phyloP scores from a whole-genome alignment of 2,888 invertebrate genomes.

The Watsonalla binaria region DNA sequence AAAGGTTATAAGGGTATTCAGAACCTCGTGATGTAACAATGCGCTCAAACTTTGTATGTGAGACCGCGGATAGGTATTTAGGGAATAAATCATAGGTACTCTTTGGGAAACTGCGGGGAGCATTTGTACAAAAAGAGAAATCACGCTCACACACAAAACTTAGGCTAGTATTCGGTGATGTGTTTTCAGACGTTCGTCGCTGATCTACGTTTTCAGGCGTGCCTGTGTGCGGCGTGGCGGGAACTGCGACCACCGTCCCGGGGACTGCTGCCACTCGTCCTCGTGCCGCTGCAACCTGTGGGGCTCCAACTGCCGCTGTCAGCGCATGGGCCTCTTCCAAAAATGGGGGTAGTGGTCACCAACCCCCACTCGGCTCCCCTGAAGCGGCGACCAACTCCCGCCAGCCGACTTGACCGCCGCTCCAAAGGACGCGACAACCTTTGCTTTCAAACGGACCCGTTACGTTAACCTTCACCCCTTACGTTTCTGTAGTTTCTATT shows the following conservation, averaged over 20 bases:
- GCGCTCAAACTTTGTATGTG: no score
- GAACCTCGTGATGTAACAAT: no score
- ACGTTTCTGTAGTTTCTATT: constrained; percentile 29
- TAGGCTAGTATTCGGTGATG: constrained; percentile 74
- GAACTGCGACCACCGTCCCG: constrained; percentile 90
- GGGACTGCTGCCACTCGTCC: constrained; percentile 91
- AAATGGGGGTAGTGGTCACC: constrained; percentile 83
- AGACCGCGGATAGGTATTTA: no score
- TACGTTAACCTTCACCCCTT: constrained; percentile 44
- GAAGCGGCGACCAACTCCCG: constrained; percentile 60
- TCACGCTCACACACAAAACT: constrained; percentile 39
- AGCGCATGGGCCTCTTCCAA: constrained; percentile 92
- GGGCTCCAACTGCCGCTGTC: constrained; percentile 93
- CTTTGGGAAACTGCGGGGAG: no score
- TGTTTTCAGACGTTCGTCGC: constrained; percentile 89
- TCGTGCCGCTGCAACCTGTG: constrained; percentile 93
- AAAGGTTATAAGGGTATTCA: no score
- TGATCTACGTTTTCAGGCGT: constrained; percentile 91
- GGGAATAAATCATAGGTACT: no score
- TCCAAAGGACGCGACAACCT: constrained; percentile 62
- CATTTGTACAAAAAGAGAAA: constrained; percentile 8
- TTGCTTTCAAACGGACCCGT: constrained; percentile 62
- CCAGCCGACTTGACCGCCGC: constrained; percentile 69
- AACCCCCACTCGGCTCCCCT: constrained; percentile 32
- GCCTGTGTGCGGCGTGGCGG: constrained; percentile 89